Base-by-base conservation (phyloP, 2,888 invertebrate genomes). In the Meloe dianella region DNA sequence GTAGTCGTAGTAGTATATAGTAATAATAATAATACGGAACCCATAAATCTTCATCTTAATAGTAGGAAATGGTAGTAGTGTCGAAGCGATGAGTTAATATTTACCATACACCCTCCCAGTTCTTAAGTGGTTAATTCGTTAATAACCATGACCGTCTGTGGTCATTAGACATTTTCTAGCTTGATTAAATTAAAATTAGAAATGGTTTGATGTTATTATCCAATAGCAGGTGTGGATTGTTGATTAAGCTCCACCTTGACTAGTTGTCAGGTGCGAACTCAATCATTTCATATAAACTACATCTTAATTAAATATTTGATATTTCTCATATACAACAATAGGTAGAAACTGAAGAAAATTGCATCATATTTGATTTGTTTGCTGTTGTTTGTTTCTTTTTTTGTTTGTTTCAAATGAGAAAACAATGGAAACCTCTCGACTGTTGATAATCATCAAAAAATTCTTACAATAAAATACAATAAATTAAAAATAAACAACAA, bases 41-140 rank as follows among this genome's bases (percentile, higher is more conserved):
- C 20, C 64, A 67, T 67, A 67, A 67, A 67, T 67, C 67, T 67
- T 63, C 58, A 61, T 24, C 24, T 63, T 64, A 67, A 67, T 64
- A 64, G 64, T 63, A 47, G 61, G 61, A 61, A 61, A 54, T 61
- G 51, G 32, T 61, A 24, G 24, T 54, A 24, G 54, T 20, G 22
- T 54, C 9, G 27, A 51, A 51, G 35, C 14, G 41, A 61, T 61
- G 51, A 67, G 63, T 56, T 62, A 51, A 47, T 47, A 20, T 47
- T 47, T 20, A 47, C 20, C 47, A 47, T 54, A 54, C 20, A 47
- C 47, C 20, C 20, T 20, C 47, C 47, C 20, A 20, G 3, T 20
- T 47, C 47, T 47, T 47, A 47, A 47, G 47, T 47, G 47, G 47
- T 47, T 47, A 47, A 47, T 47, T 47, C 20, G 20, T 20, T 47